These are phyloP conservation scores for Strigops habroptila DNA, from an alignment of 2,113 vertebrate species.

Conservation along the genomic window DNA sequence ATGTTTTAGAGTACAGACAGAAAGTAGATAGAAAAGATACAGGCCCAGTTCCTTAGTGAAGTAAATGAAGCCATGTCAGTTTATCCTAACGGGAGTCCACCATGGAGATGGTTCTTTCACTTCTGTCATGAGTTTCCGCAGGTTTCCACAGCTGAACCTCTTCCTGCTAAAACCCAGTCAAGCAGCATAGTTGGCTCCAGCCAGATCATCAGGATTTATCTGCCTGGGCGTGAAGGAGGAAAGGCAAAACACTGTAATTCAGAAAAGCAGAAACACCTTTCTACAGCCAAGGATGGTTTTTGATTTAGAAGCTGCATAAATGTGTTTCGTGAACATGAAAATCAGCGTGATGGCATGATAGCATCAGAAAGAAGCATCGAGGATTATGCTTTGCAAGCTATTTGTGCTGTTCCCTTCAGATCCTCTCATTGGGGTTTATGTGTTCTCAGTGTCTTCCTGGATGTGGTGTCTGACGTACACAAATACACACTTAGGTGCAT, in stretches of 20 bases:
- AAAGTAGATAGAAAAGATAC: neutral
- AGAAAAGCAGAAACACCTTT: neutral
- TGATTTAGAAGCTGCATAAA: neutral
- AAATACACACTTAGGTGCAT: accelerated
- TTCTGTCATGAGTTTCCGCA: neutral
- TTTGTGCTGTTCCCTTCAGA: neutral
- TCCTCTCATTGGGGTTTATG: neutral
- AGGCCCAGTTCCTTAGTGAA: neutral
- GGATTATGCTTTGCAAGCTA: neutral
- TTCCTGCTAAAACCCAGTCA: neutral
- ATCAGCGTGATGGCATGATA: neutral
- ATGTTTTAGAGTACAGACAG: neutral
- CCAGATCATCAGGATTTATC: neutral
- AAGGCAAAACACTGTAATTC: neutral
- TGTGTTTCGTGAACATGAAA: neutral
- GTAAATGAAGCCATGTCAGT: accelerated
- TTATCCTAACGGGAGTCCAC: neutral
- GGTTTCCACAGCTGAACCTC: neutral
- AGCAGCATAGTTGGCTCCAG: neutral
- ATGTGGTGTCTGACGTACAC: neutral
- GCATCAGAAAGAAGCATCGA: neutral
- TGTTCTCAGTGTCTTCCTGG: neutral
- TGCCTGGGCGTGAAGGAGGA: neutral
- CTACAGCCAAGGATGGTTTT: neutral
- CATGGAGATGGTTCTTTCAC: neutral